A percentile compares a stretch with the other conserved stretches of the same genome.
Conservation (phyloP, 2,113 vertebrate genomes). For the Colaptes auratus region DNA sequence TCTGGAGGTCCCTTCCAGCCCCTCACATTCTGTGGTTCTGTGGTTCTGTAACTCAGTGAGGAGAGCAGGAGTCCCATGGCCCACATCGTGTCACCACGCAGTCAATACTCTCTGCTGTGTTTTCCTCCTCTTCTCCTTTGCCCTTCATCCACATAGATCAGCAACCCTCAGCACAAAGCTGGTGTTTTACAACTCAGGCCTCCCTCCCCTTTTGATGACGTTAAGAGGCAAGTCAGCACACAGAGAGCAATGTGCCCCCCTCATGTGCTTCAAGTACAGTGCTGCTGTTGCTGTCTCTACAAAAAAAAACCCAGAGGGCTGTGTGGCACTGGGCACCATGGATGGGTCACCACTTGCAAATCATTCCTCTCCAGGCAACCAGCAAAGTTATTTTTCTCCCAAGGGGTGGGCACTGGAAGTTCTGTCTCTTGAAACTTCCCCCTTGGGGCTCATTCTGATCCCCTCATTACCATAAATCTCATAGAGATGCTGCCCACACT, state of each 20-base stretch:
- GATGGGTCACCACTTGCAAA: not conserved
- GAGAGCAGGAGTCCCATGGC: rapidly evolving
- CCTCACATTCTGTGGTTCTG: too few relatives aligned
- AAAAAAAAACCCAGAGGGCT: not conserved
- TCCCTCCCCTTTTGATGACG: not conserved
- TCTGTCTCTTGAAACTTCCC: not conserved
- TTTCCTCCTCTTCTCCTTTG: not conserved
- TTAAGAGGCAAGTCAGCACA: not conserved
- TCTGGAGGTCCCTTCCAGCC: too few relatives aligned
- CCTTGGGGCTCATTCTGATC: not conserved
- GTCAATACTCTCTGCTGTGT: not conserved
- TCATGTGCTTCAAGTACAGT: not conserved
- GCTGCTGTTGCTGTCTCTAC: not conserved
- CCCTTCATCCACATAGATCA: not conserved
- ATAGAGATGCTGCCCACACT: not conserved
- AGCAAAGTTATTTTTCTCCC: not conserved
- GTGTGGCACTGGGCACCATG: too few relatives aligned
- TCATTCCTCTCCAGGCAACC: not conserved
- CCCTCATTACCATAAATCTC: not conserved
- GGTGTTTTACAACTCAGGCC: not conserved
- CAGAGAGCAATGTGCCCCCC: not conserved
- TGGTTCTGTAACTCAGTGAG: not conserved
- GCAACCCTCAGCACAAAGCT: not conserved
- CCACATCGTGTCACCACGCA: not conserved
- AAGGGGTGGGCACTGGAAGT: not conserved